Base-by-base conservation (phyloP, 2,888 invertebrate species). In the Stenurella melanura region DNA sequence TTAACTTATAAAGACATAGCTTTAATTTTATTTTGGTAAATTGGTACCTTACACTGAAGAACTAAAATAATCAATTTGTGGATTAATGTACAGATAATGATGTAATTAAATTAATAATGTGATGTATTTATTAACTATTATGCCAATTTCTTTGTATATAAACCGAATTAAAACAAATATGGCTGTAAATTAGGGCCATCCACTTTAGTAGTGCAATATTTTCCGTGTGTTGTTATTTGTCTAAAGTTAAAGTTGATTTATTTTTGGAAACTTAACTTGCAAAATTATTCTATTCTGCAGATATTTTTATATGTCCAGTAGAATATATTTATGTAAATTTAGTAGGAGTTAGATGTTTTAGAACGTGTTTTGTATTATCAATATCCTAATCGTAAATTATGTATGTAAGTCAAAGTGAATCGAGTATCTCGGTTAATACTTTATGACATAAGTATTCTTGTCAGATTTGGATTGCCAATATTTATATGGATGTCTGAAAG, bases 111-210 rank as follows among this genome's bases (percentile, higher is more conserved):
- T 74, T 74, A 68, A 75, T 73, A 50, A 72, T 75, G 76, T 79
- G 77, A 79, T 79, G 79, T 77, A 79, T 76, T 77, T 78, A 80
- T 78, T 76, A 76, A 74, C 42, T 17, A 57, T 71, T 73, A 70
- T 79, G 76, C 76, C 74, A 80, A 76, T 72, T 73, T 73, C 74
- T 75, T 79, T 81, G 78, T 78, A 76, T 73, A 76, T 78, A 78
- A 78, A 75, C 81, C 82, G 81, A 81, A 82, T 82, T 81, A 78
- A 76, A 74, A 72, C 19, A 78, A 81, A 77, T 80, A 19, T 77
- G 84, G 82, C 84, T 84, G 85, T 85, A 83, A 85, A 64, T 26
- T 64, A 69, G 70, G 75, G 83, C 85, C 84, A 83, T 85, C 84
- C 83, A 83, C 77, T 68, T 76, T 72, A 74, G 73, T 82, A 83